Base-by-base conservation (phyloP, 2,797 vertebrate genomes). In the Crocidura indochinensis region DNA sequence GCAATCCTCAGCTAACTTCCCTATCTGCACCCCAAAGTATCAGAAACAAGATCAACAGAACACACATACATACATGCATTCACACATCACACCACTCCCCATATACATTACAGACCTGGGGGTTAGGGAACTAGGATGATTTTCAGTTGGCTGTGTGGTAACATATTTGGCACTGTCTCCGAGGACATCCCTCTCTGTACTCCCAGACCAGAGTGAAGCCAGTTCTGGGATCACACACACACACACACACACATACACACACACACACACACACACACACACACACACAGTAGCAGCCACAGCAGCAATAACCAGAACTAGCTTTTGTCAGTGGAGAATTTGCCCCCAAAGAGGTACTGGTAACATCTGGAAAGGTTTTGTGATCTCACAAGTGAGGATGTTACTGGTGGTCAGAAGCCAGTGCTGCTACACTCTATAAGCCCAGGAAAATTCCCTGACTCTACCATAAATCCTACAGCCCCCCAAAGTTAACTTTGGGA, bases 301-400 rank as follows among this genome's bases (percentile, higher is more conserved):
- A 27, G 88, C 2, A 11, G 26, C 6, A 68, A 38, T 67, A 31
- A 74, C 6, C 1, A 46, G 27, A 51, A 65, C 20, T 29, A 10
- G 24, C 8, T 15, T 19, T 78, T 72, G 83, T 90, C 80, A 71
- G 7, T 4, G 10, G 1, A 20, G 11, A 20, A 44, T 67, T n/a
- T 86, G 72, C 27, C 49, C 29, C 38, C 17, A 0, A 17, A 56
- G 8, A 20, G 31, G 44, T 74, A 73, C 47, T 44, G 14, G 46
- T 62, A 44, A 86, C 62, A 27, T 68, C 29, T 72, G 22, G 75
- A 79, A 84, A 67, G 62, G 80, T 5, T 84, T 77, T 29, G 53
- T 24, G 29, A 46, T 27, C 8, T 91, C 53, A 49, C 6, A 88
- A 78, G 74, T n/a, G 19, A 77, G 38, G 60, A 44, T 80, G 51